Conservation (phyloP, 92 coral and sea anemone genomes). For the Epizoanthus stellaris region DNA sequence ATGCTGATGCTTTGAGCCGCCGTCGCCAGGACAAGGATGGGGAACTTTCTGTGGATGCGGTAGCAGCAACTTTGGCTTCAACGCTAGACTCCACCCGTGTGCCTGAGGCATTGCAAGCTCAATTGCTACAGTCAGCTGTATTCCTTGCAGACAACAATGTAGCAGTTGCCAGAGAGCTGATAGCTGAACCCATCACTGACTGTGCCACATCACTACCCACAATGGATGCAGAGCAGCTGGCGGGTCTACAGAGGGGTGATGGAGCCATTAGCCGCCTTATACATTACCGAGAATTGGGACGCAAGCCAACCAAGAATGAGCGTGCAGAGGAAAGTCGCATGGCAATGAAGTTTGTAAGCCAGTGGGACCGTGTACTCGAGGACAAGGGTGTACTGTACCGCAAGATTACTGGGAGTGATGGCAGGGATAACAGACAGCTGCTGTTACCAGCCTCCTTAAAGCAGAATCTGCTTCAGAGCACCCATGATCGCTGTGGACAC, state of each 20-base stretch:
- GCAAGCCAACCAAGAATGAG: constrained; percentile 35
- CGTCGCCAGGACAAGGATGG: constrained; percentile 4
- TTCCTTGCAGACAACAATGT: constrained; percentile 27
- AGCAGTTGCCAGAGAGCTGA: not conserved
- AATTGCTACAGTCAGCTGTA: constrained; percentile 46
- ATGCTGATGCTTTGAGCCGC: constrained; percentile 60
- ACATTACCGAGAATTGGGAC: constrained; percentile 22
- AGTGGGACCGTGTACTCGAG: constrained; percentile 34
- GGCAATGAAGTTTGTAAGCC: constrained; percentile 16
- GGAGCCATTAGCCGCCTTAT: constrained; percentile 22
- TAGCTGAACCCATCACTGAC: constrained; percentile 11
- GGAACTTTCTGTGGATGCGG: constrained; percentile 20
- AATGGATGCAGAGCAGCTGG: constrained; percentile 2
- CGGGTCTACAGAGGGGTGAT: constrained; percentile 26
- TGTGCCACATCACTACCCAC: constrained; percentile 10
- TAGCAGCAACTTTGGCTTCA: constrained; percentile 11
- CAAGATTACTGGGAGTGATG: not conserved
- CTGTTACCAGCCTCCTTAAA: constrained; percentile 49
- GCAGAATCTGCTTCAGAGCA: constrained; percentile 45
- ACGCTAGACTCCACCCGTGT: constrained; percentile 43
- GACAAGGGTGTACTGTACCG: constrained; percentile 43
- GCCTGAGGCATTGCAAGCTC: constrained; percentile 52
- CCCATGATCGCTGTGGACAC: constrained; percentile 59
- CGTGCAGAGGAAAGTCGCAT: constrained; percentile 19
- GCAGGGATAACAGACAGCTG: constrained; percentile 22